A percentile compares a stretch with the other conserved stretches of the same genome.
Evolutionary conservation across 2,113 vertebrate genomes (phyloP).

Genomic region (Numida meleagris): DNA sequence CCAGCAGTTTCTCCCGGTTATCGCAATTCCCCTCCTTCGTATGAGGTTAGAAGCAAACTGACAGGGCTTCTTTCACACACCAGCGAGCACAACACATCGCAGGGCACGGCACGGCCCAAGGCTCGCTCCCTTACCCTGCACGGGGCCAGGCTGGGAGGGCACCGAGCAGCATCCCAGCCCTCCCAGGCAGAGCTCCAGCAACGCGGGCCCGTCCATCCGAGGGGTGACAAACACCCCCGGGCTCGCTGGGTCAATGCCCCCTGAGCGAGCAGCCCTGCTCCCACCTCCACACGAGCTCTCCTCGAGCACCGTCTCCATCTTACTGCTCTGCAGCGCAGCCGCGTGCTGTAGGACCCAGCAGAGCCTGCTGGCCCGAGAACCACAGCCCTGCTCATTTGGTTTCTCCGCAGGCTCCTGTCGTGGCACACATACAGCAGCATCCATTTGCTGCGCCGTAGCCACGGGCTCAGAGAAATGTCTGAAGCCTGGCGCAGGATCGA

Average conservation of each 20-base stretch:
- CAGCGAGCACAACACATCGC: not conserved
- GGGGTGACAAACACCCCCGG: not conserved
- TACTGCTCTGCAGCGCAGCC: not conserved
- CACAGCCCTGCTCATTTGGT: not conserved
- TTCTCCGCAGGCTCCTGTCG: not conserved
- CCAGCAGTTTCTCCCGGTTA: not conserved
- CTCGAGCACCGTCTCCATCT: not conserved
- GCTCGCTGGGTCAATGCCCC: not conserved
- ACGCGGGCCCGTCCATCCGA: fast-evolving
- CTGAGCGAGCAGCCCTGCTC: not conserved
- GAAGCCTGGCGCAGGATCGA: not conserved
- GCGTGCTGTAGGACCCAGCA: not conserved
- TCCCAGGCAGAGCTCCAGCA: not conserved
- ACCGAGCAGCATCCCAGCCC: not conserved
- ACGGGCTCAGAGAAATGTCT: not conserved
- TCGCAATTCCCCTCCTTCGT: not conserved
- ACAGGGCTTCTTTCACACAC: not conserved
- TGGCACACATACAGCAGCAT: not conserved
- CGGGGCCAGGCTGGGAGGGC: not conserved
- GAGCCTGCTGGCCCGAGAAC: not conserved
- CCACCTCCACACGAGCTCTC: fast-evolving
- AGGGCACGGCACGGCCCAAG: too few species aligned
- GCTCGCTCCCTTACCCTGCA: too few species aligned
- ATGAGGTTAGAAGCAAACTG: not conserved
- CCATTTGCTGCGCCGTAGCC: not conserved